Evolutionary conservation across 2,888 invertebrate genomes (phyloP).

Genomic region (Lamellibrachia satsuma): DNA sequence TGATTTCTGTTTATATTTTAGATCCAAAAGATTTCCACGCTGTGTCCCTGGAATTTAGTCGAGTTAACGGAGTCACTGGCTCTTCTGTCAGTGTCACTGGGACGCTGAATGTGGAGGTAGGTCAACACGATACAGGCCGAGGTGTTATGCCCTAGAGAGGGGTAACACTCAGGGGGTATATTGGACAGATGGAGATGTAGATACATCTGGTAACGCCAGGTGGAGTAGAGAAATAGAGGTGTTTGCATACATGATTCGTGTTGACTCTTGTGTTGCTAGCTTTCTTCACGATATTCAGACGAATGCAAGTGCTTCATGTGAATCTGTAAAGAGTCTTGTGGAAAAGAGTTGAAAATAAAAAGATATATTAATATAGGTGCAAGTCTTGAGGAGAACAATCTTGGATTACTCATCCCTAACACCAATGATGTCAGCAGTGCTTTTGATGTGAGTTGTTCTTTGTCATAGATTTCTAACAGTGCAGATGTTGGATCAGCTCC

Average conservation of each 20-base stretch:
- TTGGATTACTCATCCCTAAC: neutral
- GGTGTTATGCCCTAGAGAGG: neutral
- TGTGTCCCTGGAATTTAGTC: neutral
- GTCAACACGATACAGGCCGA: neutral
- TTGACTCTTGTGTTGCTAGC: no score
- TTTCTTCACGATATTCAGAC: no score
- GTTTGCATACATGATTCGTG: neutral
- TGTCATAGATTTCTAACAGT: conserved; percentile 17
- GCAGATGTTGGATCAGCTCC: neutral
- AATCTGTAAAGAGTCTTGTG: no score
- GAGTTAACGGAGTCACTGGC: neutral
- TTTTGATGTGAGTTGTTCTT: neutral
- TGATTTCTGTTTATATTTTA: neutral
- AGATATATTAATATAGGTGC: neutral
- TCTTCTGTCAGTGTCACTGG: neutral
- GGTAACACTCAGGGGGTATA: neutral
- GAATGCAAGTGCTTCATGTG: no score
- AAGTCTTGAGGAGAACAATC: neutral
- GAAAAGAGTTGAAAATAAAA: neutral
- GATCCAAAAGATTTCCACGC: neutral
- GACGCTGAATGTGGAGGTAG: neutral
- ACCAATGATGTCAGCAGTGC: neutral
- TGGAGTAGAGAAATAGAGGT: neutral
- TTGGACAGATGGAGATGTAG: neutral
- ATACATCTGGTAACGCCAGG: no score